Percentiles rank a stretch among this genome's conserved stretches.
Evolutionary conservation across 2,113 vertebrate genomes (phyloP).

Genomic region (Ceyx margarethae): DNA sequence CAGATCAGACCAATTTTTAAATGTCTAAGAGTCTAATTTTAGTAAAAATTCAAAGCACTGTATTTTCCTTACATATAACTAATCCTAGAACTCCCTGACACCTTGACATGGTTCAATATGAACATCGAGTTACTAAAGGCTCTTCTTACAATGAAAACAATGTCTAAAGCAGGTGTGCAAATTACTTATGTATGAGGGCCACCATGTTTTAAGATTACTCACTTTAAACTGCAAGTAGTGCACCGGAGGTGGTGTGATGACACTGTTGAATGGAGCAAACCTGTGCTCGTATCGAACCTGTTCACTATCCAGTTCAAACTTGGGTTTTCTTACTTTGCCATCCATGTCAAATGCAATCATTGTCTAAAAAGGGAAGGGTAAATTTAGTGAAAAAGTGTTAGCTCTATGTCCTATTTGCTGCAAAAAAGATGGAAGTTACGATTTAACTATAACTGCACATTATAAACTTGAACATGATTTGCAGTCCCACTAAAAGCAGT

Average conservation of each 20-base stretch:
- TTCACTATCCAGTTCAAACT: slow-evolving; percentile 97
- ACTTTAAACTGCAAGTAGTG: slow-evolving; percentile 99
- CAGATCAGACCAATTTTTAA: neutral
- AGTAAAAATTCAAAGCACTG: neutral
- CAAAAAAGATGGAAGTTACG: neutral
- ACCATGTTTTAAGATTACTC: neutral
- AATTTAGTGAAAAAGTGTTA: neutral
- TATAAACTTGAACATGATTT: neutral
- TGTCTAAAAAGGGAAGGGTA: slow-evolving; percentile 76
- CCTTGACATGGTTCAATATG: neutral
- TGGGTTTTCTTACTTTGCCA: slow-evolving; percentile 95
- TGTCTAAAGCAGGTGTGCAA: neutral
- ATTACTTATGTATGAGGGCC: neutral
- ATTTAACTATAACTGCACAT: neutral
- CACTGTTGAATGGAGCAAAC: slow-evolving; percentile 97
- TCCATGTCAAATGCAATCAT: slow-evolving; percentile 99
- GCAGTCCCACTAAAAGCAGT: neutral
- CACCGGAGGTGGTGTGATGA: slow-evolving; percentile 95
- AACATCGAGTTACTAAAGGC: neutral
- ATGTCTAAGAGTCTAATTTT: neutral
- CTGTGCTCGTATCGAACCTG: slow-evolving; percentile 98
- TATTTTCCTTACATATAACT: neutral
- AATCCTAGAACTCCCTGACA: neutral
- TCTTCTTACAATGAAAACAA: neutral
- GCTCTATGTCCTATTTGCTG: neutral